phyloP scores from a whole-genome alignment of 2,113 vertebrate species.

The Euleptes europaea region DNA sequence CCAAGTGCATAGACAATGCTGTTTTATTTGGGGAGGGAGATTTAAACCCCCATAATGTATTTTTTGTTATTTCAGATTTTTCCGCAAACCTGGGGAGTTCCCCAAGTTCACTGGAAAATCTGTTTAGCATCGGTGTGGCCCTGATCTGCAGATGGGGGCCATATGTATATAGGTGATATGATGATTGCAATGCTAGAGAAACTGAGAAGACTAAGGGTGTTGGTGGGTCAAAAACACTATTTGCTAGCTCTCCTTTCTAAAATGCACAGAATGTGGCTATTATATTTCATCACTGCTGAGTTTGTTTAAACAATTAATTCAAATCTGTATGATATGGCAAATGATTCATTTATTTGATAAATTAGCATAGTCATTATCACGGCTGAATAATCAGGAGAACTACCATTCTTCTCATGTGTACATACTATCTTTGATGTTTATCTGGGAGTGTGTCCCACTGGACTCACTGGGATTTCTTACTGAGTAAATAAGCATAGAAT shows the following conservation, averaged over 20 bases:
- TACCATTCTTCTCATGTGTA: background rate
- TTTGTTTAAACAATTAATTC: slow-evolving; percentile 12
- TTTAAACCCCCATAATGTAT: too few species aligned
- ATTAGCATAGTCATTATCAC: background rate
- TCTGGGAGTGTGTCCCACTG: background rate
- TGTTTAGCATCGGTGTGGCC: too few species aligned
- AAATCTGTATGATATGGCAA: background rate
- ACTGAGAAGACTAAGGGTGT: background rate
- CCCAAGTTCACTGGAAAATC: too few species aligned
- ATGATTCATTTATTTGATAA: slow-evolving; percentile 1
- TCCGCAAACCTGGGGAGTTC: too few species aligned
- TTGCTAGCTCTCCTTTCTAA: background rate
- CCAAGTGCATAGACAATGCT: too few species aligned
- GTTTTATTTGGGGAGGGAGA: too few species aligned
- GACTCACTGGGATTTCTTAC: background rate
- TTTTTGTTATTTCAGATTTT: too few species aligned
- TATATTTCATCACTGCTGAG: background rate
- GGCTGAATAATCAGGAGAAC: background rate
- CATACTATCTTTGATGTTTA: background rate
- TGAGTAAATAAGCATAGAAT: background rate
- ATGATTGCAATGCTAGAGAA: slow-evolving; percentile 45
- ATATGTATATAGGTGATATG: too few species aligned
- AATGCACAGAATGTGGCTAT: slow-evolving; percentile 9
- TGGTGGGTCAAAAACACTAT: slow-evolving; percentile 28
- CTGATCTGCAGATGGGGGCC: too few species aligned